Base-by-base conservation (phyloP, 2,888 invertebrate genomes). In the Synergus japonicus region DNA sequence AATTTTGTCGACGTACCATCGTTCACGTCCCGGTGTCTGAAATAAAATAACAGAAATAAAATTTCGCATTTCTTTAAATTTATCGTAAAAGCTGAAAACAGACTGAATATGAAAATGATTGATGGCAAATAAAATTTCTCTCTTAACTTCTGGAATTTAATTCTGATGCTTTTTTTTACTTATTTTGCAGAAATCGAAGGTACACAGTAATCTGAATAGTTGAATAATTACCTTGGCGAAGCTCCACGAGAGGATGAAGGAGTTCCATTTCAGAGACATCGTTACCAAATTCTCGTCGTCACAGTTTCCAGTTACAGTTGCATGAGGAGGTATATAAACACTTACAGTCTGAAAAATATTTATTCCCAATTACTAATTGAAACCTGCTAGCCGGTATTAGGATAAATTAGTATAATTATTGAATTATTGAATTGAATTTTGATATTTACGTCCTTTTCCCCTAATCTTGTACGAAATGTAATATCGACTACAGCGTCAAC, bases 1-100 rank as follows among this genome's bases (percentile, higher is more conserved):
- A 83, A 98, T 94, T 86, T 94, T 95, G 85, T 96, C 96, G 1
- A 97, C 95, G 90, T 97, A 97, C 98, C 98, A 98, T 85, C 96
- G 94, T 89, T 97, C 97, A 8, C 97, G 97, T 5, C 97, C 97
- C 43, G 97, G 96, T 1, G 97, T 97, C 97, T 97, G 91, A 49
- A 81, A 29, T 77, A 78, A 81, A 81, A 29, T 77, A 79, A 81
- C 41, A 29, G 22, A 65, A 66, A 43, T 43, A 41, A 76, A 49
- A 22, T 60, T 65, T 18, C 58, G 9, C 15, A 66, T 65, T 65
- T 12, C 10, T 37, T 29, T 3, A 12, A 65, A 8, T 8, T 15
- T 65, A 13, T 22, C 15, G 29, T 8, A 65, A 65, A 65, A 10
- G 22, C 15, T 65, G 29, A 37, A 37, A 18, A 43, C n/a, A n/a